Evolutionary conservation across 2,888 invertebrate species (phyloP).

Genomic region (Gerosis bhagava): DNA sequence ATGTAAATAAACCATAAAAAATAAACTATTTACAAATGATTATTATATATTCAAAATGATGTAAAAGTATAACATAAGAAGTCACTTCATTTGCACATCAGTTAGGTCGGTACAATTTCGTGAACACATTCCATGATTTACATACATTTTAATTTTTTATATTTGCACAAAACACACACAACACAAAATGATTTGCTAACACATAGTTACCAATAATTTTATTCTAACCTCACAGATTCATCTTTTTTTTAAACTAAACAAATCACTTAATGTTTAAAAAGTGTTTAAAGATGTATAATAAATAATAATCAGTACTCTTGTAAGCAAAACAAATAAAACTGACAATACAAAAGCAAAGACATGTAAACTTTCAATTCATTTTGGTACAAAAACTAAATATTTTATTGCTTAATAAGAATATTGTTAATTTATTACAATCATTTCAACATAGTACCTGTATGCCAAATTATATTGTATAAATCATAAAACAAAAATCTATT

Average conservation of each 20-base stretch:
- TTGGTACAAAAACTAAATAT: too few relatives aligned
- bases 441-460: too few relatives aligned
- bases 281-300: too few relatives aligned
- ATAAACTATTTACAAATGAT: slow-evolving; percentile 69
- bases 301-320: too few relatives aligned
- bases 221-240: too few relatives aligned
- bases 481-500: not conserved
- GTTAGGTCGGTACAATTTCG: not conserved
- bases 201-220: not conserved
- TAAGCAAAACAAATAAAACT: not conserved
- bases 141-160: slow-evolving; percentile 2
- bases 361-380: too few relatives aligned
- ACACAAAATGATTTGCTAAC: slow-evolving; percentile 1
- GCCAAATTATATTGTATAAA: not conserved
- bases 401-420: too few relatives aligned
- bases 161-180: slow-evolving; percentile 3
- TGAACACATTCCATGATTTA: not conserved
- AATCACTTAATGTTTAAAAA: too few relatives aligned
- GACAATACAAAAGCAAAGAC: too few relatives aligned
- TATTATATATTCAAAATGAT: slow-evolving; percentile 27
- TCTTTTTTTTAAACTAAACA: too few relatives aligned
- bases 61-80: slow-evolving; percentile 21
- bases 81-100: not conserved
- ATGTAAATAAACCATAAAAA: slow-evolving; percentile 68
- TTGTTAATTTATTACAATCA: too few relatives aligned